These are phyloP conservation scores for Bugula neritina DNA, from an alignment of 2,888 invertebrate species.

Conservation along the genomic window DNA sequence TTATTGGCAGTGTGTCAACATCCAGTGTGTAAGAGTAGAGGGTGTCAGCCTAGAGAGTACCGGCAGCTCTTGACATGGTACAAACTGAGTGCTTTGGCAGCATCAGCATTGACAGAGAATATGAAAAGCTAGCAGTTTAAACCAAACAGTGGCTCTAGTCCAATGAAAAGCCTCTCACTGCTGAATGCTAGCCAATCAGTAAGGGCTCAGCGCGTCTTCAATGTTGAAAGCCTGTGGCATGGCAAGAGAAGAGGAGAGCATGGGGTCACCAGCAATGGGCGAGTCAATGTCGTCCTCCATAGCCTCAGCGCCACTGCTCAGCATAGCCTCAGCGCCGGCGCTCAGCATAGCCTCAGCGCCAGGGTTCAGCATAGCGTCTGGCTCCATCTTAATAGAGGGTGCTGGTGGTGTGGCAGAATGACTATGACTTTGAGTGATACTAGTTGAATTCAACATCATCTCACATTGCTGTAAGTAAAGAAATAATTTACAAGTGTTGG, in stretches of 20 bases:
- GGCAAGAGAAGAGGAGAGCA: conserved; percentile 9
- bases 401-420: neutral
- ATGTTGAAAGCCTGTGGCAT: conserved; percentile 8
- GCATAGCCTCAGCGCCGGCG: neutral
- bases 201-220: neutral
- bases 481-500: too few relatives aligned
- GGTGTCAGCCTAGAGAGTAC: neutral
- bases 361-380: neutral
- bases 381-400: neutral
- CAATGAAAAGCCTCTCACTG: too few relatives aligned
- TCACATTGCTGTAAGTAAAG: conserved; percentile 41
- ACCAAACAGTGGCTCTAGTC: too few relatives aligned
- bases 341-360: conserved; percentile 11
- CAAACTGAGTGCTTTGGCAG: too few relatives aligned
- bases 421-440: conserved; percentile 30
- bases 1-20: too few relatives aligned
- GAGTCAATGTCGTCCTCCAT: conserved; percentile 11
- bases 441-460: conserved; percentile 39
- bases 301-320: neutral
- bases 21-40: too few relatives aligned
- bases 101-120: too few relatives aligned
- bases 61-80: neutral
- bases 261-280: conserved; percentile 19
- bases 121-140: too few relatives aligned
- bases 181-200: neutral